Conservation (phyloP, 2,797 vertebrate species). For the Parotocinclus haroldoi region DNA sequence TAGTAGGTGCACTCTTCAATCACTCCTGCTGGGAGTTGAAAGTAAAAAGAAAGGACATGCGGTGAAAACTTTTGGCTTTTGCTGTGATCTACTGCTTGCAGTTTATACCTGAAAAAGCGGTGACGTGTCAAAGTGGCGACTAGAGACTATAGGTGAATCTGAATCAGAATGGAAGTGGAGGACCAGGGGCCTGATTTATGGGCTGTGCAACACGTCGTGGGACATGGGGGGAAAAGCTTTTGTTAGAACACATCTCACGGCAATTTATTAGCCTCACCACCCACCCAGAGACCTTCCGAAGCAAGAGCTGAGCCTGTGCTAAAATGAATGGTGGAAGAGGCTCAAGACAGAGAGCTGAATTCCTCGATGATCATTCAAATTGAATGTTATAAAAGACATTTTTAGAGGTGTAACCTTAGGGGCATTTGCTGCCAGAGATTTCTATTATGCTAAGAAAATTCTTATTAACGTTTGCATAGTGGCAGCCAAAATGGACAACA, state of each 20-base stretch:
- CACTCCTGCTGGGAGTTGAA: slow-evolving; percentile 34
- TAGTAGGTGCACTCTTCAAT: slow-evolving; percentile 49
- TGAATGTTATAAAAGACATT: slow-evolving; percentile 32
- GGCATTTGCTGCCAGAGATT: slow-evolving; percentile 4
- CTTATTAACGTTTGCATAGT: not conserved
- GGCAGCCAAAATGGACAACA: no score
- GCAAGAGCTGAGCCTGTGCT: slow-evolving; percentile 32
- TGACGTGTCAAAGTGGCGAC: slow-evolving; percentile 25
- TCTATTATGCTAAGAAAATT: slow-evolving; percentile 18
- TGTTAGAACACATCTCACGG: slow-evolving; percentile 66
- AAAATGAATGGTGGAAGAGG: slow-evolving; percentile 47
- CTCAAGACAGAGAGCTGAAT: slow-evolving; percentile 16
- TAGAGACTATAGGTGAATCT: slow-evolving; percentile 37
- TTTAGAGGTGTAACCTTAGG: slow-evolving; percentile 31
- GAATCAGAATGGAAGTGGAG: slow-evolving; percentile 40
- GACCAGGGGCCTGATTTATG: slow-evolving; percentile 66
- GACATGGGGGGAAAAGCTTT: slow-evolving; percentile 56
- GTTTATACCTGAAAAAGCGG: slow-evolving; percentile 32
- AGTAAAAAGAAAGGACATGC: slow-evolving; percentile 10
- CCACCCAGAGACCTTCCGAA: slow-evolving; percentile 44
- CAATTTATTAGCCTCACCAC: slow-evolving; percentile 66
- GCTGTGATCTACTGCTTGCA: slow-evolving; percentile 49
- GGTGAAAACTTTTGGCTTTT: slow-evolving; percentile 26
- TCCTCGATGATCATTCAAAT: slow-evolving; percentile 31
- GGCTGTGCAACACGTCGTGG: slow-evolving; percentile 52